Evolutionary conservation across 2,797 vertebrate genomes (phyloP).

Genomic region (Parotocinclus haroldoi): DNA sequence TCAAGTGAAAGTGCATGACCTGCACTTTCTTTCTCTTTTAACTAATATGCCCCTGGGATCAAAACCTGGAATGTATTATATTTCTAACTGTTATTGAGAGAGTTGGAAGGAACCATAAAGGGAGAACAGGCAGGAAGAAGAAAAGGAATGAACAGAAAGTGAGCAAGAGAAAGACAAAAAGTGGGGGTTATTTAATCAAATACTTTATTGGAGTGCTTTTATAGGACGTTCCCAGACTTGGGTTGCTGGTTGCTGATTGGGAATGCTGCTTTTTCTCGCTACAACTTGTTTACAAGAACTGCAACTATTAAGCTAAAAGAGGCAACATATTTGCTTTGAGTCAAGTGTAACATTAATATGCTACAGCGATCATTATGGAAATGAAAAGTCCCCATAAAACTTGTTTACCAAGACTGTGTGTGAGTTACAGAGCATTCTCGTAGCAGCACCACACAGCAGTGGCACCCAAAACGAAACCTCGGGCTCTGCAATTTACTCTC

Average conservation of each 20-base stretch:
- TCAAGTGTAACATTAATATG: no score
- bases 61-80: constrained; percentile 35
- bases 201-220: constrained; percentile 59
- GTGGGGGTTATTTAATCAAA: constrained; percentile 47
- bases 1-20: no score
- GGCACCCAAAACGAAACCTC: constrained; percentile 23
- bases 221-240: constrained; percentile 65
- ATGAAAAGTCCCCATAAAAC: no score
- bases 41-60: constrained; percentile 26
- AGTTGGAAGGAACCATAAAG: not conserved
- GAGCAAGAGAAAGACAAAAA: constrained; percentile 11
- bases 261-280: no score
- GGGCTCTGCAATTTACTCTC: constrained; percentile 19
- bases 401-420: not conserved
- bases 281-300: no score
- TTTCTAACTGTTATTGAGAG: constrained; percentile 28
- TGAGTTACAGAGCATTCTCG: constrained; percentile 3
- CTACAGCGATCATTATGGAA: no score
- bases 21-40: constrained; percentile 14
- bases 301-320: no score
- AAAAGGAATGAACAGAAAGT: not conserved
- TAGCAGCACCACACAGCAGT: not conserved
- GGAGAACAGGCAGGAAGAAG: constrained; percentile 5
- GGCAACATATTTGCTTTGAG: no score
- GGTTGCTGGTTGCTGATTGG: constrained; percentile 59